Conservation (phyloP, 2,888 invertebrate genomes). For the Chalcis sispes region DNA sequence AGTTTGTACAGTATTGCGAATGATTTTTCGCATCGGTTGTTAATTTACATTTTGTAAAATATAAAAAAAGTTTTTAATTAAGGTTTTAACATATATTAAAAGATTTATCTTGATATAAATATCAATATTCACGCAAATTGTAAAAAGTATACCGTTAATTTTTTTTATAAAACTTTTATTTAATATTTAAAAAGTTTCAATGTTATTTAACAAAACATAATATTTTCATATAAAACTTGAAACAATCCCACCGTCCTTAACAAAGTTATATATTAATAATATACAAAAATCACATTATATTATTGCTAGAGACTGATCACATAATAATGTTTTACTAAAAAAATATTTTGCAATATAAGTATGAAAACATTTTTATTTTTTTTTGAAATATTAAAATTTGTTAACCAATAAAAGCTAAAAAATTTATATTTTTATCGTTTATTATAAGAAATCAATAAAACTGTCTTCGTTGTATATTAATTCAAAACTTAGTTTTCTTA, state of each 20-base stretch:
- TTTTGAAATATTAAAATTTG: neutral
- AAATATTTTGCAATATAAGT: neutral
- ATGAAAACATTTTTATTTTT: constrained; percentile 4
- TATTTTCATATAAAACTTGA: constrained; percentile 37
- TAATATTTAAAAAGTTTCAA: neutral
- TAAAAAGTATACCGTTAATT: too few species aligned
- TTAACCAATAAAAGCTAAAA: constrained; percentile 27
- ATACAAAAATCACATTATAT: constrained; percentile 36
- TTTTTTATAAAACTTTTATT: constrained; percentile 14
- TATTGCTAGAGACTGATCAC: constrained; percentile 51
- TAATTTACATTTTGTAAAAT: constrained; percentile 26
- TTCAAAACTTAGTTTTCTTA: too few species aligned
- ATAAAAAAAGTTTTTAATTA: neutral
- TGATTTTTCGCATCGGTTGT: constrained; percentile 32
- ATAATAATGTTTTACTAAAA: constrained; percentile 44
- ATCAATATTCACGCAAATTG: neutral
- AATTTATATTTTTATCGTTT: too few species aligned
- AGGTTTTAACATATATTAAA: constrained; percentile 8
- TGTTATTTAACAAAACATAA: constrained; percentile 18
- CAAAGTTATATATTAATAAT: constrained; percentile 13
- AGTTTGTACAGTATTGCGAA: constrained; percentile 51
- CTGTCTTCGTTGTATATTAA: too few species aligned
- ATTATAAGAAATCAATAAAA: too few species aligned
- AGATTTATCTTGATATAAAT: too few species aligned
- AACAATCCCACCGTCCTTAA: constrained; percentile 50